Percentiles rank a stretch among this genome's conserved stretches.
phyloP scores from a whole-genome alignment of 2,797 vertebrate genomes.

The Pangasius sanitwongsei region DNA sequence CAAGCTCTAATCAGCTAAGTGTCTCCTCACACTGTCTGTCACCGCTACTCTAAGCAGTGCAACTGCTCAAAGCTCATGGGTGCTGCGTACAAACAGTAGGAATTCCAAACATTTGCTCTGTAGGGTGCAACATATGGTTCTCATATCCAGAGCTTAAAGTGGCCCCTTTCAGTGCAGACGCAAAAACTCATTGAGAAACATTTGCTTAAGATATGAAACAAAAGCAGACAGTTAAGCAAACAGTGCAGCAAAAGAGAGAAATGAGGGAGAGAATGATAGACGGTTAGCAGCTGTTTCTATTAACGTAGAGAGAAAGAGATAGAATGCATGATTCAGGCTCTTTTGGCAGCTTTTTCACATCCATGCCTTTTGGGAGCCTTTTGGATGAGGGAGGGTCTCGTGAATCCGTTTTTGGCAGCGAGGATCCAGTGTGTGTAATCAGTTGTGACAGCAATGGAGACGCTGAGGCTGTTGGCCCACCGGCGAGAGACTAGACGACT shows the following conservation, averaged over 20 bases:
- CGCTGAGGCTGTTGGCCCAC: constrained; percentile 66
- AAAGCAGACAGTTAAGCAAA: constrained; percentile 52
- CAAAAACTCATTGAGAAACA: constrained; percentile 48
- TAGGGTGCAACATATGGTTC: constrained; percentile 33
- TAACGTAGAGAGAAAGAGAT: constrained; percentile 36
- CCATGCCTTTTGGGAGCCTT: constrained; percentile 63
- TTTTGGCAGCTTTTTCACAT: constrained; percentile 33
- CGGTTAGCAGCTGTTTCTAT: constrained; percentile 51
- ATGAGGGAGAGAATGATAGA: constrained; percentile 5
- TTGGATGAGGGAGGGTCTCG: constrained; percentile 62
- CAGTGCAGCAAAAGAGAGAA: constrained; percentile 31
- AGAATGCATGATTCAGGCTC: constrained; percentile 6
- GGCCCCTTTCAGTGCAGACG: constrained; percentile 16
- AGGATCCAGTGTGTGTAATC: constrained; percentile 68
- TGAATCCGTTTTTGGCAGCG: constrained; percentile 67
- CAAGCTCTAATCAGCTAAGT: neutral
- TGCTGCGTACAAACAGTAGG: constrained; percentile 12
- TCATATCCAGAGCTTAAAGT: constrained; percentile 33
- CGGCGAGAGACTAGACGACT: constrained; percentile 62
- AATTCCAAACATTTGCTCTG: constrained; percentile 26
- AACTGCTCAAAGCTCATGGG: constrained; percentile 1
- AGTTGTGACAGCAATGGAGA: constrained; percentile 76
- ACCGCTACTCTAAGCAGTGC: neutral
- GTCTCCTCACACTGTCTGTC: neutral
- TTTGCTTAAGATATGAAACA: constrained; percentile 49